Evolutionary conservation across 2,113 vertebrate genomes (phyloP).

Genomic region (Nycticebus coucang): DNA sequence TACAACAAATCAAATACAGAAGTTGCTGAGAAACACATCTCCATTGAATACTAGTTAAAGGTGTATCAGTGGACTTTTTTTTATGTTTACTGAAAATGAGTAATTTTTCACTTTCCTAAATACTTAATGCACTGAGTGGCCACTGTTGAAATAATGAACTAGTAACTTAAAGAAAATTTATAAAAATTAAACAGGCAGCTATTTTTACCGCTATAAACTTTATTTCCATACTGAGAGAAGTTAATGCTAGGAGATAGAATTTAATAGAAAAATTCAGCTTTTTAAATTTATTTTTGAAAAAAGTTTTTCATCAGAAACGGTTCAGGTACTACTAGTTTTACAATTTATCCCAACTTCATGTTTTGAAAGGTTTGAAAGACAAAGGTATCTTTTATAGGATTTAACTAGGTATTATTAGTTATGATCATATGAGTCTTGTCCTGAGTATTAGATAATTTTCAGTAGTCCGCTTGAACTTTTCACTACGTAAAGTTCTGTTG

Average conservation of each 20-base stretch:
- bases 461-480: slow-evolving; percentile 34
- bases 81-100: slow-evolving; percentile 50
- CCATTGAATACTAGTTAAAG: slow-evolving; percentile 39
- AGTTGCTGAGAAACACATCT: slow-evolving; percentile 38
- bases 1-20: not conserved
- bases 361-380: not conserved
- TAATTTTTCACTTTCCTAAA: slow-evolving; percentile 19
- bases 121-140: not conserved
- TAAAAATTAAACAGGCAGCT: slow-evolving; percentile 50
- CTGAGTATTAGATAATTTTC: slow-evolving; percentile 9
- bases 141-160: slow-evolving; percentile 28
- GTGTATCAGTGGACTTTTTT: not conserved
- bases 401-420: not conserved
- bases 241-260: slow-evolving; percentile 2
- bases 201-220: slow-evolving; percentile 36
- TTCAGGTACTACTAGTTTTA: not conserved
- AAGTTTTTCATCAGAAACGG: not conserved
- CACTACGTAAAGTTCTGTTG: not conserved
- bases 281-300: not conserved
- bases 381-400: not conserved
- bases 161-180: not conserved
- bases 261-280: slow-evolving; percentile 28
- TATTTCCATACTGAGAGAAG: not conserved
- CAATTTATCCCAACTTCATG: not conserved
- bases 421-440: not conserved